phyloP scores from a whole-genome alignment of 23 tunicate genomes.

The Pegea sp. region DNA sequence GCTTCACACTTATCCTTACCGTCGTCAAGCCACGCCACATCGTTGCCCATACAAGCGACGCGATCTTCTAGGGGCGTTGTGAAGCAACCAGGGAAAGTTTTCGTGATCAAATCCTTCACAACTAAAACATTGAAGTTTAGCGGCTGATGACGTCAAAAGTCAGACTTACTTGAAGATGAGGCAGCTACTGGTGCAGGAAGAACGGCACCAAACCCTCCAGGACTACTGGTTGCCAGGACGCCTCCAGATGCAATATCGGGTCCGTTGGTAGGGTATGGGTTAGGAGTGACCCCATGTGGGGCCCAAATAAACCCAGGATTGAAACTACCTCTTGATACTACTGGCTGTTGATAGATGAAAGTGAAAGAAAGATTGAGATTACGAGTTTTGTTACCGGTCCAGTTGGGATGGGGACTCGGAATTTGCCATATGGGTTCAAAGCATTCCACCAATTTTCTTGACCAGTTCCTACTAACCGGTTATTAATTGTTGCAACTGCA shows the following conservation, averaged over 20 bases:
- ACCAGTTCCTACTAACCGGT: too few relatives aligned
- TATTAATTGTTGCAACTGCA: too few relatives aligned
- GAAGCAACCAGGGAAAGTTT: slow-evolving; percentile 7
- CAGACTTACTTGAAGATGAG: slow-evolving; percentile 4
- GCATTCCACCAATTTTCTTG: too few relatives aligned
- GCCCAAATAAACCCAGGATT: slow-evolving; percentile 38
- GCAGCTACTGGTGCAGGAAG: slow-evolving; percentile 2
- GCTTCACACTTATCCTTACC: slow-evolving; percentile 19
- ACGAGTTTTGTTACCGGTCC: too few relatives aligned
- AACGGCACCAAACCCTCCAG: too few relatives aligned
- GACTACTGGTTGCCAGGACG: too few relatives aligned
- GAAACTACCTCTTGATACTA: too few relatives aligned
- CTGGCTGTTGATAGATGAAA: too few relatives aligned
- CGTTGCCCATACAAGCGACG: slow-evolving; percentile 32
- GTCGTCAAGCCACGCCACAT: slow-evolving; percentile 13
- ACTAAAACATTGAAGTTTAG: background rate
- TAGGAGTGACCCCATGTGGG: slow-evolving; percentile 48
- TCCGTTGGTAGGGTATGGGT: slow-evolving; percentile 19
- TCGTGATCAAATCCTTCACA: slow-evolving; percentile 1
- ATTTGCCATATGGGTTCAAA: too few relatives aligned
- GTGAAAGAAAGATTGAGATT: too few relatives aligned
- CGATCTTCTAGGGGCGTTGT: slow-evolving; percentile 5
- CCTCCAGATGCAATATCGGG: slow-evolving; percentile 15
- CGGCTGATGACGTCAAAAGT: background rate
- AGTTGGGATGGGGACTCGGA: too few relatives aligned